Conservation (phyloP, 2,113 vertebrate species). For the crab-eating macaque (Macaca fascicularis) region T2T-MFA8v1.1 NC_088381.1:53078501-53079000, state of each 20-base stretch:
- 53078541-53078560: too few species aligned
- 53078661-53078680: conserved; percentile 58
- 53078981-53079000: background rate
- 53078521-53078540: background rate
- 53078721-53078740: conserved; percentile 92
- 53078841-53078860: conserved; percentile 96
- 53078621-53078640: conserved; percentile 22
- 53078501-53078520: background rate
- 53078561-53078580: too few species aligned
- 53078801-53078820: conserved; percentile 95
- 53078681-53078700: conserved; percentile 82
- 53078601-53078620: background rate
- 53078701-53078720: conserved; percentile 94
- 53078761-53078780: conserved; percentile 88
- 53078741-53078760: conserved; percentile 99
- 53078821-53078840: conserved; percentile 96
- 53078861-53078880: conserved; percentile 95
- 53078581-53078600: background rate
- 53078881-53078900: conserved; percentile 97
- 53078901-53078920: conserved; percentile 96
- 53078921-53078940: conserved; percentile 96
- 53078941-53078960: conserved; percentile 93
- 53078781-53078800: conserved; percentile 98
- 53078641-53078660: conserved; percentile 34
- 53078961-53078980: background rate